Evolutionary conservation across 2,113 vertebrate genomes (phyloP).

Genomic region (Poeciliopsis occidentalis): DNA sequence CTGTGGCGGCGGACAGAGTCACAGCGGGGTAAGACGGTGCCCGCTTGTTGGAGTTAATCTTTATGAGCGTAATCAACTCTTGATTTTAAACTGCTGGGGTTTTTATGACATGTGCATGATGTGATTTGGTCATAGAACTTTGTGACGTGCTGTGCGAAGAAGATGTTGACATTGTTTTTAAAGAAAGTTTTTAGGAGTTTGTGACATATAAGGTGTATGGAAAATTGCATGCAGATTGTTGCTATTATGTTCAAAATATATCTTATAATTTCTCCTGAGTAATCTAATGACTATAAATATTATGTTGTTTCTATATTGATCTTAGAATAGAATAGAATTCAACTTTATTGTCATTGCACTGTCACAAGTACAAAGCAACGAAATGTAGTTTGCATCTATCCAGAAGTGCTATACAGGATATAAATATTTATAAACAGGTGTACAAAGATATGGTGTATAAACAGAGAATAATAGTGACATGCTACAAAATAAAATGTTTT

Average conservation of each 20-base stretch:
- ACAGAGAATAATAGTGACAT: too few species aligned
- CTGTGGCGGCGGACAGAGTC: constrained; percentile 6
- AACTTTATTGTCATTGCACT: too few species aligned
- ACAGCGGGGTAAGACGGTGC: constrained; percentile 49
- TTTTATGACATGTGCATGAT: not conserved
- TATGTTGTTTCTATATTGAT: not conserved
- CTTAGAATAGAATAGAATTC: not conserved
- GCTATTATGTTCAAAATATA: not conserved
- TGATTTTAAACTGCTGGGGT: not conserved
- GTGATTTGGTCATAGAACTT: not conserved
- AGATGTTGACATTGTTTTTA: not conserved
- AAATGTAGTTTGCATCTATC: too few species aligned
- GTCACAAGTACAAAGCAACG: too few species aligned
- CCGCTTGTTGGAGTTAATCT: not conserved
- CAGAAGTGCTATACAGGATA: too few species aligned
- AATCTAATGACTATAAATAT: not conserved
- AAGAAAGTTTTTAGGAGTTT: not conserved
- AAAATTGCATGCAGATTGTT: not conserved
- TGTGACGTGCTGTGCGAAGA: not conserved
- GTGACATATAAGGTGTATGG: not conserved
- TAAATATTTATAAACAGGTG: too few species aligned
- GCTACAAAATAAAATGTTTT: too few species aligned
- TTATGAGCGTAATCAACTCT: not conserved
- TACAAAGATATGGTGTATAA: too few species aligned
- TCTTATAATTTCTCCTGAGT: not conserved